Evolutionary conservation across 2,888 invertebrate genomes (phyloP), one percentile per base, ranked within the genome.

Genomic region (Philaethria dido): DNA sequence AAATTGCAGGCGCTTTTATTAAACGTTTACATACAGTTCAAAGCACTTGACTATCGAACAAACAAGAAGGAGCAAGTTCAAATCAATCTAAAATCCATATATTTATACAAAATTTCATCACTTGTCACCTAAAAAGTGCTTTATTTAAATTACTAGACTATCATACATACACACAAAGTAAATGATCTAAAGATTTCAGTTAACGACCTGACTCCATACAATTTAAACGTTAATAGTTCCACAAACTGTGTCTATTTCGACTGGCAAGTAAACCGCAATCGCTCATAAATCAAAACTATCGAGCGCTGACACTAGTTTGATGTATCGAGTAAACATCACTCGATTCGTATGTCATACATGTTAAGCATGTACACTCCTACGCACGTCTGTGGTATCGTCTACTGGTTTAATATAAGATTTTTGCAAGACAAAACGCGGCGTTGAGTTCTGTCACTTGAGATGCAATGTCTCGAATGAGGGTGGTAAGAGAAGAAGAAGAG

Each of bases 291-390:
- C 74, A 74, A 57, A 70, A 29, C 66, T 60, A 68, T 64, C 54
- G 45, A 55, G 33, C 44, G 64, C 72, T 73, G 75, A 75, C 75
- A 71, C 69, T 69, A 68, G 68, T 25, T 50, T 70, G 75, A 75
- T 75, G 59, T 73, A 75, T 75, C 57, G 73, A 66, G 55, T 62
- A 66, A 68, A 70, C 65, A 74, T 52, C 62, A 52, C 67, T 62
- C 55, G 66, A 70, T 69, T 72, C 66, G 61, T 63, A 69, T 55
- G 63, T 55, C 63, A 57, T 57, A 63, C 71, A 66, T 70, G 57
- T 70, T 52, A 60, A 57, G 42, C 59, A 44, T 16, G 11, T 33
- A 20, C 33, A 55, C 73, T 69, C 74, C 73, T 60, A 74, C 75
- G 52, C 16, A 14, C 62, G 73, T 74, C 74, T 74, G 70, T 25